Base-by-base conservation (phyloP, 2,888 invertebrate genomes). In the Pristionchus japonicus region DNA sequence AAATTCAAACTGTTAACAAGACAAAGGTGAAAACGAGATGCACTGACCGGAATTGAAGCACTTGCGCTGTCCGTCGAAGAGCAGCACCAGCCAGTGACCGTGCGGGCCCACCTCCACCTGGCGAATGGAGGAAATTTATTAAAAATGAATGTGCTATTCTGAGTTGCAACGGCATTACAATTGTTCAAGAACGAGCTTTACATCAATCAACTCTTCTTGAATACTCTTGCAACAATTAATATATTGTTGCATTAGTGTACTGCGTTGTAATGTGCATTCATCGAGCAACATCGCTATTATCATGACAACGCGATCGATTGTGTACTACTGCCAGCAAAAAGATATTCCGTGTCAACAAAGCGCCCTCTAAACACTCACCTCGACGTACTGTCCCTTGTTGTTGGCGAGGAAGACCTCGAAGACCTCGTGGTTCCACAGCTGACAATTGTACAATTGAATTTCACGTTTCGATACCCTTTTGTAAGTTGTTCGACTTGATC, bases 381-480 rank as follows among this genome's bases (percentile, higher is more conserved):
- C 96, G 34, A 96, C 91, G 90, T 96, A 96, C 87, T 95, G 94
- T 11, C 95, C 94, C 57, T 94, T 92, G 40, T 95, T 95, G 88
- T 95, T 95, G 64, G 95, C 94, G 91, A 96, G 95, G 93, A 96
- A 96, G 23, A 95, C 94, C 93, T 96, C 96, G 20, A 95, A 95
- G 89, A 95, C 95, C 95, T 94, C 94, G 89, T 92, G 93, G 85
- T 94, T 91, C 92, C 92, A 94, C 49, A 94, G 93, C 93, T 93
- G 86, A 43, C 31, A 13, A 64, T 43, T 7, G 23, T 40, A 52
- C 2, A 77, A 31, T 9, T 57, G 9, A 3, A 57, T 64, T 13
- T 64, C 64, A 6, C n/a, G 64, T 64, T 64, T 64, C 64, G 64
- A 57, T 23, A 23, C 6, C 3, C 7, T 57, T 4, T 13, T 23